Percentiles rank a stretch among this genome's conserved stretches.
These are phyloP conservation scores for Tarsius wallacei DNA, from an alignment of 2,797 vertebrate genomes.

Conservation along the genomic window DNA sequence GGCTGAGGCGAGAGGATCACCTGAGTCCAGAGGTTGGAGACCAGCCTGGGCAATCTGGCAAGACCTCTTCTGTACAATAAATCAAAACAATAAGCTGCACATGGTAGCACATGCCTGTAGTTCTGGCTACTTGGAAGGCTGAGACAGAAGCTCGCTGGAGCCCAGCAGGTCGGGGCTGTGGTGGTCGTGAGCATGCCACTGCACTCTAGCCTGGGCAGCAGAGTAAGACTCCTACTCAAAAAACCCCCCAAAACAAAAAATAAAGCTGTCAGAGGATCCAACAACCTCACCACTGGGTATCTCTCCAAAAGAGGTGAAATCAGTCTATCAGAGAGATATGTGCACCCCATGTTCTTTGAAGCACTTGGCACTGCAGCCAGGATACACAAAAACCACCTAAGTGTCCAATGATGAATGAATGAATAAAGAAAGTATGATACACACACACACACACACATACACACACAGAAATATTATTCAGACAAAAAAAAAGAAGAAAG, in stretches of 20 bases:
- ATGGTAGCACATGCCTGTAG: no score
- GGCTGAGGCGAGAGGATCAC: no score
- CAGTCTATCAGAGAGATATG: background rate
- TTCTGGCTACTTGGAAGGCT: no score
- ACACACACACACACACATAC: background rate
- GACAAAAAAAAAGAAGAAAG: background rate
- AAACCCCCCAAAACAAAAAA: background rate
- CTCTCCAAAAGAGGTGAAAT: background rate
- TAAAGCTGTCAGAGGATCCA: background rate
- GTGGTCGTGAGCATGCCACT: no score
- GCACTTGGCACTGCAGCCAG: background rate
- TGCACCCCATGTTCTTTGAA: background rate
- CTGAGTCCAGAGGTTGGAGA: no score
- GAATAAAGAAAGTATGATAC: background rate
- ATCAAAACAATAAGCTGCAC: no score
- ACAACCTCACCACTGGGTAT: background rate
- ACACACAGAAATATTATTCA: background rate
- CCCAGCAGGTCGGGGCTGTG: no score
- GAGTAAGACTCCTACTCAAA: no score
- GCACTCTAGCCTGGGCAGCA: no score
- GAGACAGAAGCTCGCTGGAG: no score
- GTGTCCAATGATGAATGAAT: background rate
- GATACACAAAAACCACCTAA: background rate
- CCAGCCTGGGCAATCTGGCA: no score
- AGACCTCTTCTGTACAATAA: no score